Base-by-base conservation (phyloP, 2,888 invertebrate species). In the Heliconius charithonia region DNA sequence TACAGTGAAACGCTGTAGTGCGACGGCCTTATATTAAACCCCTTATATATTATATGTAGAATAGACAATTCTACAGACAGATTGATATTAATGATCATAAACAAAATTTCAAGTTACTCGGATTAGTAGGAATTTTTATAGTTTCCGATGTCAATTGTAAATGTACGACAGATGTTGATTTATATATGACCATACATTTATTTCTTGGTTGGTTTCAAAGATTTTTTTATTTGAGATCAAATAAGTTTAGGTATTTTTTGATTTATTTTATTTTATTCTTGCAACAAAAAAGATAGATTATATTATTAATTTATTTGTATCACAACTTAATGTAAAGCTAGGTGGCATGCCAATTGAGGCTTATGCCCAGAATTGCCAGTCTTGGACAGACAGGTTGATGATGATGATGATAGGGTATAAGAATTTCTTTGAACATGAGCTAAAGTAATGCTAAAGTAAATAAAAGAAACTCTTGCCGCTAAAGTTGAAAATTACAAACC, bases 111-210 rank as follows among this genome's bases (percentile, higher is more conserved):
- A 13, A 37, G 56, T 6, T 77, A 66, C 56, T 65, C 27, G 67
- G 72, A 82, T 82, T 82, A 79, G 79, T 84, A 63, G 86, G 90
- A 87, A 90, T 91, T 89, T 91, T 91, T 90, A 91, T 90, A 80
- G 87, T 87, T 91, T 91, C 91, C 91, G 87, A 84, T 84, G 69
- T 78, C 79, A 81, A 81, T 81, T 69, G 41, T 37, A n/a, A 12
- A n/a, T 37, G 67, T 69, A 9, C 69, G 69, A 45, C 41, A 69
- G 41, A 16, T 41, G 69, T 45, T 45, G 69, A 19, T 69, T 41
- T 16, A 69, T 16, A 69, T 69, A n/a, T 37, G 16, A 16, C 41
- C 67, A 25, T n/a, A 16, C 16, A 37, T 37, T 4, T 67, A 67
- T 67, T 22, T 32, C 13, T 67, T 22, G 4, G n/a, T 37, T 67